Percentiles rank a stretch among this genome's conserved stretches.
phyloP scores from a whole-genome alignment of 2,113 vertebrate species.

The Heterotilapia buettikoferi region DNA sequence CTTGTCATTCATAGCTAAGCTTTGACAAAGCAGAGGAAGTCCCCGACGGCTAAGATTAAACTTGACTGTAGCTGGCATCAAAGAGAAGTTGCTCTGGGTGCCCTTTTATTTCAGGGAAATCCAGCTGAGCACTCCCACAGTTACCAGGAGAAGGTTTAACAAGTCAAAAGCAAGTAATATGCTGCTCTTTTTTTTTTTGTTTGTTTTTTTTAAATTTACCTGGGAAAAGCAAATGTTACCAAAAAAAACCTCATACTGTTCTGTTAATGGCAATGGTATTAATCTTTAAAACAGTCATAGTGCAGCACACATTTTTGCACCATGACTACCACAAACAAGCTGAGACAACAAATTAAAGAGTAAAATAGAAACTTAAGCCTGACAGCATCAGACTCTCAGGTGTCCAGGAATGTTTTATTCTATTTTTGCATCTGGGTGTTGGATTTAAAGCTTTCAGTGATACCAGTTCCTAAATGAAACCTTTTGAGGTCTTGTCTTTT shows the following conservation, averaged over 20 bases:
- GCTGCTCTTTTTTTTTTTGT: not conserved
- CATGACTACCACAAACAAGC: not conserved
- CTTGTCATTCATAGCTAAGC: not conserved
- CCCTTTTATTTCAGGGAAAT: not conserved
- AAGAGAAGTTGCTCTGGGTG: not conserved
- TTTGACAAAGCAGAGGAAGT: not conserved
- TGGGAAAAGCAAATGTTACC: not conserved
- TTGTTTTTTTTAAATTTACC: not conserved
- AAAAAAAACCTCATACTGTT: not conserved
- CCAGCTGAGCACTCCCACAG: not conserved
- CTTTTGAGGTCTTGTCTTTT: not conserved
- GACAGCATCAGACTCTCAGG: not conserved
- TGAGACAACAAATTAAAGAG: not conserved
- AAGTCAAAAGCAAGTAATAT: not conserved
- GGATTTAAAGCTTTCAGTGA: not conserved
- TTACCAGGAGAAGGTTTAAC: not conserved
- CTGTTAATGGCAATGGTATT: not conserved
- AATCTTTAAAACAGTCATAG: not conserved
- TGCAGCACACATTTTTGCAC: not conserved
- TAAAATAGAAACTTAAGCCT: not conserved
- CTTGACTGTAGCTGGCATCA: not conserved
- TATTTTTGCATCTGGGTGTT: not conserved
- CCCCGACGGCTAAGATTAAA: not conserved
- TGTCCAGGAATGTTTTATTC: not conserved
- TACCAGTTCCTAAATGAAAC: not conserved